Base-by-base conservation (phyloP, 2,113 vertebrate genomes). In the Misgurnus mizolepis region DNA sequence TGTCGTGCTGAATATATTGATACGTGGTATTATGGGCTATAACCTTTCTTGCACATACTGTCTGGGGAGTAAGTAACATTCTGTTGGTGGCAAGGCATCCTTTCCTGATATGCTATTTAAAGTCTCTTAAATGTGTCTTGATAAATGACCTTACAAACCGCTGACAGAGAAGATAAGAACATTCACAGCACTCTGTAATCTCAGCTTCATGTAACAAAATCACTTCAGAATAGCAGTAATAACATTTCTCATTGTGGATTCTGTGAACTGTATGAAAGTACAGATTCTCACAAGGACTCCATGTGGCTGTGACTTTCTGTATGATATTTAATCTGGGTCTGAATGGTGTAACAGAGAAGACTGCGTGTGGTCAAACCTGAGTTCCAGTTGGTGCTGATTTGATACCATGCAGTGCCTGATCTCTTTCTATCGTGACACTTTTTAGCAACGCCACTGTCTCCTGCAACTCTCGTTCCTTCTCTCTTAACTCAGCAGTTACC, bases 381-480 rank as follows among this genome's bases (percentile, higher is more conserved):
- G 40, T 43, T 43, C 45, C 17, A 18, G 60, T 76, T 40, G 60
- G 41, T 53, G 40, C 4, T 12, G n/a, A 14, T 41, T 22, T 60
- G 34, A 12, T 47, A 17, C 47, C 89, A 83, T 78, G 78, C 45
- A 86, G 1, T 0, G 88, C 90, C 83, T 89, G 86, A 83, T 96
- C 92, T 87, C 90, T 87, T 84, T 95, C 91, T 45, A 67, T 49
- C 5, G 88, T 58, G 49, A 92, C 79, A 45, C 88, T 86, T 77
- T 73, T 89, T 58, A 93, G 81, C 66, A 91, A 1, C 11, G 78
- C 67, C 22, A 87, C 85, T 47, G 88, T 47, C 43, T 93, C 91
- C 55, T 76, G 77, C 47, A 95, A 84, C 7, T 85, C 88, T 18
- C 74, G 83, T 68, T 93, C 91, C 8, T 87, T 91, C 81, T 94